These are phyloP conservation scores for Lithophane ornitopus DNA, from an alignment of 2,888 invertebrate species.

Conservation along the genomic window DNA sequence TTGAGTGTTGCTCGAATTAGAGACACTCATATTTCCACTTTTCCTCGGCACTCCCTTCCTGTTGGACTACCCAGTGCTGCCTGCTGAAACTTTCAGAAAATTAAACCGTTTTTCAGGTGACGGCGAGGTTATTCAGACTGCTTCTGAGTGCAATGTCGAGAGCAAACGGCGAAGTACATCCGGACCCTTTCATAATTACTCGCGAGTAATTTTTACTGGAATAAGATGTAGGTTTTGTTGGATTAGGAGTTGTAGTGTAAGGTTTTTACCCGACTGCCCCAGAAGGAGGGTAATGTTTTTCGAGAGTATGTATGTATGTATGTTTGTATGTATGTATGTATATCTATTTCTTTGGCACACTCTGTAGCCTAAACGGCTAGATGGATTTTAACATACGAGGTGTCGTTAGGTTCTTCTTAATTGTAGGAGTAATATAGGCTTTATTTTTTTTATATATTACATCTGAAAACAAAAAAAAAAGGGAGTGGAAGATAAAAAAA, in stretches of 20 bases:
- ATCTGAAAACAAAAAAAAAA: no score
- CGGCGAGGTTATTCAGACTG: slow-evolving; percentile 56
- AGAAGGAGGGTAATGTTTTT: no score
- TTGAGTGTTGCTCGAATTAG: slow-evolving; percentile 65
- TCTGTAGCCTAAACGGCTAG: no score
- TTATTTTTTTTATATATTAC: no score
- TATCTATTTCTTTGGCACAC: no score
- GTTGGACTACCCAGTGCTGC: slow-evolving; percentile 46
- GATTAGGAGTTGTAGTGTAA: not conserved
- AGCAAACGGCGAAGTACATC: slow-evolving; percentile 51
- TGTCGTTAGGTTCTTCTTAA: no score
- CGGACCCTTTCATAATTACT: slow-evolving; percentile 60
- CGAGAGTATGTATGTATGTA: no score
- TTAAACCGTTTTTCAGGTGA: slow-evolving; percentile 69
- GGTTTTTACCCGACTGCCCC: no score
- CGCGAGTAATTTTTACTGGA: slow-evolving; percentile 54
- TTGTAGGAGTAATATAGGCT: no score
- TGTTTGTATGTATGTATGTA: no score
- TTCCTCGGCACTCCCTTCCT: slow-evolving; percentile 58
- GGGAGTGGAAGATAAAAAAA: no score
- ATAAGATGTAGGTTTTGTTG: slow-evolving; percentile 26
- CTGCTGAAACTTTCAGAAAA: slow-evolving; percentile 66
- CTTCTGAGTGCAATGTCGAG: slow-evolving; percentile 58
- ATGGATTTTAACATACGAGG: no score
- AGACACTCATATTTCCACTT: slow-evolving; percentile 73